Evolutionary conservation across 2,888 invertebrate genomes (phyloP).

Genomic region (Meiosimyza platycephala): DNA sequence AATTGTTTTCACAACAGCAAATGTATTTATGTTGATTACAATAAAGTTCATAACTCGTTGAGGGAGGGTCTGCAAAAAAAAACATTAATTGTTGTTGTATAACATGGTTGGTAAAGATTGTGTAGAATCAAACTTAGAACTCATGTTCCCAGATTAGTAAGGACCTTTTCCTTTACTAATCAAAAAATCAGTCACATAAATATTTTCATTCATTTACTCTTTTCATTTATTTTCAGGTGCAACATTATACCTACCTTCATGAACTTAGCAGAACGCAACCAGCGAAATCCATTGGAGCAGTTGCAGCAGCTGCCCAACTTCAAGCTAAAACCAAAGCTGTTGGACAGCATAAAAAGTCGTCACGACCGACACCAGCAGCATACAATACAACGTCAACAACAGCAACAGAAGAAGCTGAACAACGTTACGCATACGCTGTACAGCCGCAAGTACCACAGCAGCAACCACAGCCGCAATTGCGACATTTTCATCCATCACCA

Average conservation of each 20-base stretch:
- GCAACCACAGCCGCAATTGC: conserved; percentile 32
- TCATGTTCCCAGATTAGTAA: too few species aligned
- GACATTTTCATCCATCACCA: conserved; percentile 22
- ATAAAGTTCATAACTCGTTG: too few species aligned
- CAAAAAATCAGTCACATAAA: too few species aligned
- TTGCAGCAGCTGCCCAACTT: conserved; percentile 29
- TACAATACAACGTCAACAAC: conserved; percentile 25
- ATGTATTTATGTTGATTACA: neutral
- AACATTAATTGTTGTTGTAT: too few species aligned
- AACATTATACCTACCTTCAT: conserved; percentile 64
- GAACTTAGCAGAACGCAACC: conserved; percentile 61
- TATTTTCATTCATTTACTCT: too few species aligned
- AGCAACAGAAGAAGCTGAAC: conserved; percentile 58
- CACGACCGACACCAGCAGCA: conserved; percentile 23
- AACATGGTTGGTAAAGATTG: too few species aligned
- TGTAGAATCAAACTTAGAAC: too few species aligned
- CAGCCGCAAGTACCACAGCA: conserved; percentile 50
- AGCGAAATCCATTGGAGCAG: conserved; percentile 47
- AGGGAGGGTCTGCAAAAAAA: too few species aligned
- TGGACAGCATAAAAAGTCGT: neutral
- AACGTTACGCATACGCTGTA: conserved; percentile 59
- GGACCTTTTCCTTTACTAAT: too few species aligned
- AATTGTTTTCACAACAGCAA: neutral
- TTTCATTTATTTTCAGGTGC: conserved; percentile 52
- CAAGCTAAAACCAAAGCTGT: conserved; percentile 13